Evolutionary conservation across 2,797 vertebrate genomes (phyloP).

Genomic region (Argyrosomus regius): DNA sequence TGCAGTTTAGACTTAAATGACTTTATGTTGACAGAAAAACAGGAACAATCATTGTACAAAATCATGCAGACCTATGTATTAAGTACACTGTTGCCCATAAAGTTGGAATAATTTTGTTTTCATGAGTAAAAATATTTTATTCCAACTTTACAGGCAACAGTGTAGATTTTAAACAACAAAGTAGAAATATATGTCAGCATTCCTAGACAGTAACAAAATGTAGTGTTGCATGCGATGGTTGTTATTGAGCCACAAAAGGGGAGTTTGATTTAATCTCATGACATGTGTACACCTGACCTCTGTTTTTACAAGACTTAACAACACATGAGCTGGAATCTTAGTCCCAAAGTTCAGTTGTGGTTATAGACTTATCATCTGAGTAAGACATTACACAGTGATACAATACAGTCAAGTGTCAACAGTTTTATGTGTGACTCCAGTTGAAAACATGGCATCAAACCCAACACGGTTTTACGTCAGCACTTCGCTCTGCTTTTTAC

Average conservation of each 20-base stretch:
- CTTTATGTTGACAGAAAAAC: not conserved
- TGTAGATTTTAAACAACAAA: not conserved
- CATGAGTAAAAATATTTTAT: too few species aligned
- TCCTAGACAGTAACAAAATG: not conserved
- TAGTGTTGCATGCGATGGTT: not conserved
- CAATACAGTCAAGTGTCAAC: not conserved
- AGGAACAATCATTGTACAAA: not conserved
- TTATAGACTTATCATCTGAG: not conserved
- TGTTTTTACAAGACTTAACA: constrained; percentile 1
- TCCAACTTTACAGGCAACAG: not conserved
- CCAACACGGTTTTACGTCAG: constrained; percentile 20
- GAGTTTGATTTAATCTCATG: not conserved
- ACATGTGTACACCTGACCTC: not conserved
- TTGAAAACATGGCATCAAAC: constrained; percentile 3
- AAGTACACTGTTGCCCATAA: too few species aligned
- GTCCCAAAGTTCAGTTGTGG: constrained; percentile 29
- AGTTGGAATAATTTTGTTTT: too few species aligned
- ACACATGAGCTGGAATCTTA: not conserved
- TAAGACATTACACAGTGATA: not conserved
- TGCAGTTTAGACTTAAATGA: not conserved
- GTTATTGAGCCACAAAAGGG: constrained; percentile 4
- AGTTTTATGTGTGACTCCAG: constrained; percentile 4
- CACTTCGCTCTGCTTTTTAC: constrained; percentile 19
- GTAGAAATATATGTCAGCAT: not conserved
- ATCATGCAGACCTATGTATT: not conserved